A percentile compares a stretch with the other conserved stretches of the same genome.
Evolutionary conservation across 1,140 invertebrate species (phyloP).

Genomic region (Lepidurus packardi): DNA sequence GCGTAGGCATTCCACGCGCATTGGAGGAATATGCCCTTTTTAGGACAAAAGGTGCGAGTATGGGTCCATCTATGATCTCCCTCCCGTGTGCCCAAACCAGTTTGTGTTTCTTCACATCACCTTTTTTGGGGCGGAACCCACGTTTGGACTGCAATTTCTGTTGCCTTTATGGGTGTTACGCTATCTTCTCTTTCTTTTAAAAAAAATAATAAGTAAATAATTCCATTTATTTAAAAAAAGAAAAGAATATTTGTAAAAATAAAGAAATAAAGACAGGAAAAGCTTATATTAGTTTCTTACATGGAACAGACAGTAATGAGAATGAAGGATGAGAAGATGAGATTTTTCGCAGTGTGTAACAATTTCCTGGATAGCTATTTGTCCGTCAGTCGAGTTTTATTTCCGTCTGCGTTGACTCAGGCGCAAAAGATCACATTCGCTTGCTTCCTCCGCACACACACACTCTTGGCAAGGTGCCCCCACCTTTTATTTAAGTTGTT

Average conservation of each 20-base stretch:
- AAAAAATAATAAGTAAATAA: too few species aligned
- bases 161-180: background rate
- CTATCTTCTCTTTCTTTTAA: background rate
- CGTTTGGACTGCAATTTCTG: background rate
- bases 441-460: background rate
- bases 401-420: conserved; percentile 6
- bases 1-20: background rate
- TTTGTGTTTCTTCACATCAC: background rate
- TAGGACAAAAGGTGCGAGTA: conserved; percentile 12
- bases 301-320: too few species aligned
- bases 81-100: conserved; percentile 1
- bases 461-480: background rate
- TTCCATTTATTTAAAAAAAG: too few species aligned
- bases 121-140: background rate
- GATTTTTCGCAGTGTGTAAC: background rate
- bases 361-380: background rate
- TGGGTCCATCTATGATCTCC: background rate
- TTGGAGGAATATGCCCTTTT: conserved; percentile 8
- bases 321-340: too few species aligned
- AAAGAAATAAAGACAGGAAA: too few species aligned
- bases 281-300: too few species aligned
- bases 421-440: background rate
- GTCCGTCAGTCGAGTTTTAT: background rate
- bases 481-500: background rate
- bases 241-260: too few species aligned